A percentile compares a stretch with the other conserved stretches of the same genome.
Conservation (phyloP, 2,113 vertebrate genomes). For the Dascyllus trimaculatus region DNA sequence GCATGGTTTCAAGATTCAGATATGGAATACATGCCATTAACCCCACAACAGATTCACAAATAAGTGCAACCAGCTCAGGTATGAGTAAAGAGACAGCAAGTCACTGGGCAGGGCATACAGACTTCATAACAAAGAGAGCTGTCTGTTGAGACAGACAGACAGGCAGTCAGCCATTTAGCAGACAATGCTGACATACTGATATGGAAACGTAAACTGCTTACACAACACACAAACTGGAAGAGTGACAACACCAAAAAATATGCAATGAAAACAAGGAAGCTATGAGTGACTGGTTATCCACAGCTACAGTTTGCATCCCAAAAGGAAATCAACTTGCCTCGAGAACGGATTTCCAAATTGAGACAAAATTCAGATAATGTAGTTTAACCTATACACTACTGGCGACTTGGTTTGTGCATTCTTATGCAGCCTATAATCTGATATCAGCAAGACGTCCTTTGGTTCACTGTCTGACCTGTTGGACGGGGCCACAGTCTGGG, state of each 20-base stretch:
- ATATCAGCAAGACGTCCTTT: constrained; percentile 37
- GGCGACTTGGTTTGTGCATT: not conserved
- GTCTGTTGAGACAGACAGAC: constrained; percentile 35
- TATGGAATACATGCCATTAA: not conserved
- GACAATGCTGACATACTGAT: constrained; percentile 15
- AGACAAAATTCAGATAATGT: constrained; percentile 9
- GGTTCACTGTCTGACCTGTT: constrained; percentile 38
- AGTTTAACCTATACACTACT: constrained; percentile 9
- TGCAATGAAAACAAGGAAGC: not conserved
- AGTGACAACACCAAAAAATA: not conserved
- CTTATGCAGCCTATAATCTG: constrained; percentile 7
- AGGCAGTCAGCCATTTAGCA: constrained; percentile 23
- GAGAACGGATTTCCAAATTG: not conserved
- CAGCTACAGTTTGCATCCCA: not conserved
- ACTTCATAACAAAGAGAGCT: constrained; percentile 15
- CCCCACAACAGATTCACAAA: constrained; percentile 10
- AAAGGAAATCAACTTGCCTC: constrained; percentile 9
- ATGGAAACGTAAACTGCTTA: constrained; percentile 14
- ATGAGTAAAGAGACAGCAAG: not conserved
- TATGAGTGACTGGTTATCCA: not conserved
- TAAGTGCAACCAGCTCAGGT: not conserved
- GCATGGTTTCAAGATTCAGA: no score
- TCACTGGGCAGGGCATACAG: not conserved
- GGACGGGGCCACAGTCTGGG: constrained; percentile 27
- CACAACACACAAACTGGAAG: constrained; percentile 17